Conservation (phyloP, 2,113 vertebrate species). For the Sinocyclocheilus anophthalmus region DNA sequence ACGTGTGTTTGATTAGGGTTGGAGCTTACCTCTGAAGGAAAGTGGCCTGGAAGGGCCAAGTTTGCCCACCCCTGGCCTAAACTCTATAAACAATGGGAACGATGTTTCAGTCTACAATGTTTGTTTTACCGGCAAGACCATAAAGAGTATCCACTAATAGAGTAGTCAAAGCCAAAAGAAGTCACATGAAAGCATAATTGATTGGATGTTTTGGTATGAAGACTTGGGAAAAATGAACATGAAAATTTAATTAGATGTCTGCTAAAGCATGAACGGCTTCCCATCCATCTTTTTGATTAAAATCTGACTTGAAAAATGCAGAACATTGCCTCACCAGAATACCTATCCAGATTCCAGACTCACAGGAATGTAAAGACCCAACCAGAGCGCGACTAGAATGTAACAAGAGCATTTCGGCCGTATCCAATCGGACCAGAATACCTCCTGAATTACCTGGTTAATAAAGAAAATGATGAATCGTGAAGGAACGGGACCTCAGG, state of each 20-base stretch:
- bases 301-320: constrained; percentile 22
- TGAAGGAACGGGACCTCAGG: constrained; percentile 26
- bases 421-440: neutral
- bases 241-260: neutral
- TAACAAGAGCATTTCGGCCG: neutral
- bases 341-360: neutral
- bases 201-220: neutral
- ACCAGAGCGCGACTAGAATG: neutral
- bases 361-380: neutral
- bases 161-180: neutral
- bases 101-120: neutral
- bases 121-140: neutral
- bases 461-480: constrained; percentile 22
- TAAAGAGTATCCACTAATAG: neutral
- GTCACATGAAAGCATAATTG: neutral
- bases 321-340: neutral
- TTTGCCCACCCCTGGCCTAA: neutral
- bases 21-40: too few species aligned
- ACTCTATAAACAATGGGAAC: neutral
- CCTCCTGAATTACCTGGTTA: constrained; percentile 22
- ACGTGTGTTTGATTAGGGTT: too few species aligned
- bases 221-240: neutral
- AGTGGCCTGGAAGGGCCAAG: too few species aligned
- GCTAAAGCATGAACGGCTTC: neutral
- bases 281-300: neutral